Evolutionary conservation across 2,113 vertebrate genomes (phyloP), one percentile per base, ranked within the genome.

Genomic region (Ochotona curzoniae): DNA sequence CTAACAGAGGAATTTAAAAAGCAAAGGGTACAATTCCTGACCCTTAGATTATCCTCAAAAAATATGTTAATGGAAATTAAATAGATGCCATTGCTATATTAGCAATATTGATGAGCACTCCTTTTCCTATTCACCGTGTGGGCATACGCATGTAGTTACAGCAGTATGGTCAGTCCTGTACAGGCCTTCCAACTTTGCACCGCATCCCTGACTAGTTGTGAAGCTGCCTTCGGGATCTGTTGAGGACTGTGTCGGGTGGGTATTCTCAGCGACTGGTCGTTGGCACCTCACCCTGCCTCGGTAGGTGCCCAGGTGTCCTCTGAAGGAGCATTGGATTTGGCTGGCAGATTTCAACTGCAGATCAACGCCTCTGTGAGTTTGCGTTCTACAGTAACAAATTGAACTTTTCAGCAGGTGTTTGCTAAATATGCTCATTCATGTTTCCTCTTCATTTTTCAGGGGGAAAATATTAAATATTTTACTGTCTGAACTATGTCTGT

Each of bases 321-420:
- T 44, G 38, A 6, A 6, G 38, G 38, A 44, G 66, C 82, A 89
- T 96, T 94, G 79, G 87, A 92, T 97, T 97, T 97, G 95, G 73
- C 96, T 95, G 54, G 91, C 95, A 96, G 93, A 95, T 96, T 97
- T 94, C 96, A 96, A 89, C 95, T 96, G 49, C 96, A 96, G 93
- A 95, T 90, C 97, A 96, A 95, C 97, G 96, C 91, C 69, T 97
- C 60, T 64, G 71, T 96, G 96, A 96, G 94, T 95, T 91, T 97
- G 96, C 91, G 91, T 96, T 83, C 88, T 97, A 0, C 91, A 87
- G 70, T 96, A 87, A 13, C 44, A 97, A 97, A 96, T 91, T 89
- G 90, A 96, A 96, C 97, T 96, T 97, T 96, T 89, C 1, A 5
- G 70, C 93, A 92, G 93, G 86, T 94, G 92, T 95, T 96, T 95